Evolutionary conservation across 1,140 invertebrate species (phyloP).

Genomic region (Musca vetustissima): DNA sequence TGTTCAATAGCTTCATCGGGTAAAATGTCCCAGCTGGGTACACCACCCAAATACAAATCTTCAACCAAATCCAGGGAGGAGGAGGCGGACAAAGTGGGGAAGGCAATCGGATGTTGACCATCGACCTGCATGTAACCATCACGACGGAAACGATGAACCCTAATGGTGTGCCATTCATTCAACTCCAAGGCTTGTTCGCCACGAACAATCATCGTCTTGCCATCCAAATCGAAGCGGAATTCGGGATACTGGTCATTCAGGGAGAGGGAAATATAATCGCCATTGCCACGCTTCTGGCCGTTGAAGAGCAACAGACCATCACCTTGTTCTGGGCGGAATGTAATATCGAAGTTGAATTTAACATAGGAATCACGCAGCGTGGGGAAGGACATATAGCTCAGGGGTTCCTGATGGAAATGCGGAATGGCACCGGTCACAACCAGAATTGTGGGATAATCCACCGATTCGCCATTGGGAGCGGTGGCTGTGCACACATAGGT

Average conservation of each 20-base stretch:
- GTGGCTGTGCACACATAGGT: constrained; percentile 82
- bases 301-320: constrained; percentile 87
- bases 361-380: constrained; percentile 75
- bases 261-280: constrained; percentile 83
- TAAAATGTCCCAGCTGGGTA: constrained; percentile 64
- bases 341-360: constrained; percentile 84
- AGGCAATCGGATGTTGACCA: constrained; percentile 70
- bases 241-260: constrained; percentile 76
- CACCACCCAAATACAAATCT: constrained; percentile 82
- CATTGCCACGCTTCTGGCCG: constrained; percentile 64
- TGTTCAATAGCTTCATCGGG: constrained; percentile 54
- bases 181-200: constrained; percentile 69
- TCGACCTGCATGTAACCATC: constrained; percentile 81
- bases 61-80: constrained; percentile 77
- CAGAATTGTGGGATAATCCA: constrained; percentile 70
- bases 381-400: constrained; percentile 74
- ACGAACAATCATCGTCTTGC: constrained; percentile 64
- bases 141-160: constrained; percentile 70
- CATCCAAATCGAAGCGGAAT: constrained; percentile 81
- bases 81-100: constrained; percentile 65
- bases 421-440: constrained; percentile 84
- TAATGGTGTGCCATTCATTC: constrained; percentile 85
- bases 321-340: constrained; percentile 78
- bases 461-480: constrained; percentile 40
- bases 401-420: constrained; percentile 73